Conservation (phyloP, 53 echinoderm and acorn worm species). For the Henricia sp. region DNA sequence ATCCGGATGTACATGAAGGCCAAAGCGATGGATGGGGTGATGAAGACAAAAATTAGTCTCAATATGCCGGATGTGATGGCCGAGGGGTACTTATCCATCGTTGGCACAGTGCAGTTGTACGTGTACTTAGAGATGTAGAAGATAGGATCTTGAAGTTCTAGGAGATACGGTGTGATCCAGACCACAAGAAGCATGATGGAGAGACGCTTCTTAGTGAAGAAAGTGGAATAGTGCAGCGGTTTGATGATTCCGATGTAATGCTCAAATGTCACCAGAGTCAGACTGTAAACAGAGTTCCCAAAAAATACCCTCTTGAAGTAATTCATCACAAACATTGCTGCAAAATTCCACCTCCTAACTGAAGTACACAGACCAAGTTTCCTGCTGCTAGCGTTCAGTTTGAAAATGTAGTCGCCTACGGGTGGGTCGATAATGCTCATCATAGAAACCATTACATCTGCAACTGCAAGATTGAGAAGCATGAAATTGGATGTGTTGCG, state of each 20-base stretch:
- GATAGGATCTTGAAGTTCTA: background rate
- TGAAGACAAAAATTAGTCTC: background rate
- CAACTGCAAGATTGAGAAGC: conserved; percentile 30
- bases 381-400: background rate
- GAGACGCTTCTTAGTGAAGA: conserved; percentile 16
- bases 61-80: background rate
- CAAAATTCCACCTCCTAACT: background rate
- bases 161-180: conserved; percentile 6
- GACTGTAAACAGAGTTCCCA: background rate
- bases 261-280: conserved; percentile 33
- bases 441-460: conserved; percentile 3
- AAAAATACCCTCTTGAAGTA: background rate
- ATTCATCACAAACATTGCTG: background rate
- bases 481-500: conserved; percentile 32
- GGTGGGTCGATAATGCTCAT: background rate
- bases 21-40: conserved; percentile 3
- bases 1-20: conserved; percentile 34
- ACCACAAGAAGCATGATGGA: background rate
- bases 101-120: conserved; percentile 11
- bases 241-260: conserved; percentile 39
- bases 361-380: background rate
- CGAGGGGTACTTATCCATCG: background rate
- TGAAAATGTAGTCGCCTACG: background rate
- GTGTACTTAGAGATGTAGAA: background rate
- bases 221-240: conserved; percentile 17